Percentiles rank a stretch among this genome's conserved stretches.
Evolutionary conservation across 1,140 invertebrate species (phyloP).

Genomic region (Dreissena polymorpha): DNA sequence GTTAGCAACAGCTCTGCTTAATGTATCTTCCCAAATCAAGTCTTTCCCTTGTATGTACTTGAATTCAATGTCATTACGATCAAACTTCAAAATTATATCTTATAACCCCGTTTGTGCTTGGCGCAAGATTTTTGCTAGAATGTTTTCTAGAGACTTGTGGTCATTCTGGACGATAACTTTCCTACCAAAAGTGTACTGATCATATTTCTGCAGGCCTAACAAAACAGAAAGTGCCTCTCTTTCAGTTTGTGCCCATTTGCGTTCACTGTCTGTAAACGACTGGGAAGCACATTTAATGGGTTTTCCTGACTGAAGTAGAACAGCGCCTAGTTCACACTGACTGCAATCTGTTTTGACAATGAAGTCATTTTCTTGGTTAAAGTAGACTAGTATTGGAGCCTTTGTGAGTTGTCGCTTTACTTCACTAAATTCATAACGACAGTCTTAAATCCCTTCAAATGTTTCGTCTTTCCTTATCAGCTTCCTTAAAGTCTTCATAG

Average conservation of each 20-base stretch:
- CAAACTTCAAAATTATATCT: slow-evolving; percentile 52
- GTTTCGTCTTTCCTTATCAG: slow-evolving; percentile 3
- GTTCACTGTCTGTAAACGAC: slow-evolving; percentile 76
- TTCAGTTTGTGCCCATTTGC: slow-evolving; percentile 80
- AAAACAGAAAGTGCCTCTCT: slow-evolving; percentile 80
- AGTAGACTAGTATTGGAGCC: slow-evolving; percentile 44
- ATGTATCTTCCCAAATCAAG: slow-evolving; percentile 53
- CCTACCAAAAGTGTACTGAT: slow-evolving; percentile 69
- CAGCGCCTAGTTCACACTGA: slow-evolving; percentile 76
- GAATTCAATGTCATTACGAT: slow-evolving; percentile 54
- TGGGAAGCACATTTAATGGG: slow-evolving; percentile 78
- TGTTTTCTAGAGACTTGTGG: slow-evolving; percentile 75
- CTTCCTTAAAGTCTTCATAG: slow-evolving; percentile 45
- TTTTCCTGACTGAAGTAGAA: slow-evolving; percentile 79
- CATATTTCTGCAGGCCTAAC: slow-evolving; percentile 71
- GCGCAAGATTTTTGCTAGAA: slow-evolving; percentile 75
- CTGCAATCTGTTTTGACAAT: slow-evolving; percentile 55
- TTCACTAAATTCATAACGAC: slow-evolving; percentile 39
- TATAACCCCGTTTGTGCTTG: slow-evolving; percentile 44
- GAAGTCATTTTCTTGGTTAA: slow-evolving; percentile 25
- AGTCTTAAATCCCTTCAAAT: slow-evolving; percentile 34
- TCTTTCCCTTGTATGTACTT: slow-evolving; percentile 42
- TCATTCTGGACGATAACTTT: slow-evolving; percentile 71
- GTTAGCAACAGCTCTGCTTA: slow-evolving; percentile 43
- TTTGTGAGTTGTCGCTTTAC: slow-evolving; percentile 43